phyloP scores from a whole-genome alignment of 64 coral and sea anemone species.

The Porites australiensis region DNA sequence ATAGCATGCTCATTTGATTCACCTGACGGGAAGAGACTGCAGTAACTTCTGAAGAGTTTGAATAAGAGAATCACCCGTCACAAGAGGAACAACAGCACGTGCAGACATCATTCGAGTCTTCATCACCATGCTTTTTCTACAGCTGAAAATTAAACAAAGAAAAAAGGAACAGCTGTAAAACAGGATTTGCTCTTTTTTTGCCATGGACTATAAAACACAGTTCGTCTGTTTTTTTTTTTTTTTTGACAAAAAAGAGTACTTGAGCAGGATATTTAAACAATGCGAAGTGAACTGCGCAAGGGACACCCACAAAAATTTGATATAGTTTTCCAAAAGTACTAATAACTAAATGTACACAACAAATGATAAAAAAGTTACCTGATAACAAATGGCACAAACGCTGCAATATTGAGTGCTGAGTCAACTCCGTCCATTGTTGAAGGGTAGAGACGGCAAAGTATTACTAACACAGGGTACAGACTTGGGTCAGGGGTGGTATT shows the following conservation, averaged over 20 bases:
- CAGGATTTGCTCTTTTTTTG: too few species aligned
- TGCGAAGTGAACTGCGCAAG: too few species aligned
- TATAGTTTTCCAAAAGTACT: too few species aligned
- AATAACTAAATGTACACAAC: background rate
- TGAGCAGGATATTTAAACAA: too few species aligned
- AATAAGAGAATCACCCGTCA: conserved; percentile 58
- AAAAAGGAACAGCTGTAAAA: too few species aligned
- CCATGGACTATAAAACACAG: too few species aligned
- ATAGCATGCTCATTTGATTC: background rate
- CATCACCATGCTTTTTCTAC: conserved; percentile 80
- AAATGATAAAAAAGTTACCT: conserved; percentile 44
- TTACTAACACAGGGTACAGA: conserved; percentile 93
- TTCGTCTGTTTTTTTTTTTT: too few species aligned
- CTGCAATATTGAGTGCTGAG: conserved; percentile 87
- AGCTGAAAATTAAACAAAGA: conserved; percentile 38
- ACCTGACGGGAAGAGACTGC: conserved; percentile 63
- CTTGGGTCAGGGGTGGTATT: conserved; percentile 64
- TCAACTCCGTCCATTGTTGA: conserved; percentile 97
- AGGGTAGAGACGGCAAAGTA: conserved; percentile 88
- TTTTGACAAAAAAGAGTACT: too few species aligned
- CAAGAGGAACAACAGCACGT: conserved; percentile 84
- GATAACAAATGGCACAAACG: conserved; percentile 92
- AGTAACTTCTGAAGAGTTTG: conserved; percentile 61
- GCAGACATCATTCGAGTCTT: conserved; percentile 92
- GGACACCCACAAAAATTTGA: too few species aligned